Evolutionary conservation across 1,140 invertebrate species (phyloP).

Genomic region (Zeugodacus cucurbitae): DNA sequence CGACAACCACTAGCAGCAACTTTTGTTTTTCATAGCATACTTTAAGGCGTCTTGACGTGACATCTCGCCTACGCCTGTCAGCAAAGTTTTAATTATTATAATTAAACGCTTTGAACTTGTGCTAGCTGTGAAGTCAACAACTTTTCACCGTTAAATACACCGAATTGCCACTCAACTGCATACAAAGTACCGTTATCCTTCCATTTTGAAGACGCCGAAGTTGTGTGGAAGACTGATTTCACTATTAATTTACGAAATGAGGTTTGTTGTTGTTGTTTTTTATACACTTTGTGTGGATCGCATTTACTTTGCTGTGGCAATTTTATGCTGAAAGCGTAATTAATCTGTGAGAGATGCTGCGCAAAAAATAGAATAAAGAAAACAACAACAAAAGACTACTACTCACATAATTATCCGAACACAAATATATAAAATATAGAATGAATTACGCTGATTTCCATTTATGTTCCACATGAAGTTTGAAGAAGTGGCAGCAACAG

Average conservation of each 20-base stretch:
- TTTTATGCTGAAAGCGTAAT: constrained; percentile 38
- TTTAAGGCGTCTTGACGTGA: constrained; percentile 32
- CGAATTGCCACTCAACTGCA: background rate
- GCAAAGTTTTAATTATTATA: constrained; percentile 48
- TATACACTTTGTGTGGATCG: background rate
- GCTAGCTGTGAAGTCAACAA: constrained; percentile 22
- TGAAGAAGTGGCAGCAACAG: background rate
- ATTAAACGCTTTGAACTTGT: constrained; percentile 47
- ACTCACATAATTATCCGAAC: background rate
- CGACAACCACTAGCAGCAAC: background rate
- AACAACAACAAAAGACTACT: background rate
- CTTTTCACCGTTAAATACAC: constrained; percentile 19
- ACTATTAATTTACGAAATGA: constrained; percentile 33
- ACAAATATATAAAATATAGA: background rate
- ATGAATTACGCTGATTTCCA: background rate
- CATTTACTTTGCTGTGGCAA: constrained; percentile 32
- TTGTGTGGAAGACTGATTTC: background rate
- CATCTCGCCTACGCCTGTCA: constrained; percentile 44
- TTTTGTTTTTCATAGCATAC: background rate
- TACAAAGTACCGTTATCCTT: background rate
- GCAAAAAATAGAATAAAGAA: background rate
- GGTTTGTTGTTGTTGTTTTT: background rate
- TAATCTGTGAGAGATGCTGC: background rate
- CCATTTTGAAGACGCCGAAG: background rate
- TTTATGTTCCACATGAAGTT: background rate